Conservation (phyloP, 1,140 invertebrate genomes). For the Philopotamus ludificatus region DNA sequence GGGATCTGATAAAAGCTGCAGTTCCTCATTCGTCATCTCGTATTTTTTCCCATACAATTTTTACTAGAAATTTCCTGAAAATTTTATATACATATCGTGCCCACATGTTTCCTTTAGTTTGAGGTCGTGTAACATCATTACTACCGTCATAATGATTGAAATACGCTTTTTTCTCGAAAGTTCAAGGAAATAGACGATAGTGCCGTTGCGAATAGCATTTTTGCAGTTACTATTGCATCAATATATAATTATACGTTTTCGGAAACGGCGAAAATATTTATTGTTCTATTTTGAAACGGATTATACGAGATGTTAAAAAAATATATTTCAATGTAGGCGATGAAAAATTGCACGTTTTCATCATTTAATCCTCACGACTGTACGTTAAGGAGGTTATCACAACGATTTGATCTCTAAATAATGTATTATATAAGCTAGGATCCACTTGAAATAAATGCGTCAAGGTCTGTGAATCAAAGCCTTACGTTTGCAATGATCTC, state of each 20-base stretch:
- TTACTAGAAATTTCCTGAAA: background rate
- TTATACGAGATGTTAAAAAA: background rate
- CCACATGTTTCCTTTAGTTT: background rate
- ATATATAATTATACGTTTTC: background rate
- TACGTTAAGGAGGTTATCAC: background rate
- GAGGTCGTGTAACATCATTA: background rate
- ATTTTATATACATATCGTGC: background rate
- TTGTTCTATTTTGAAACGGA: background rate
- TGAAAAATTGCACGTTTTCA: background rate
- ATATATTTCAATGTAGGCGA: background rate
- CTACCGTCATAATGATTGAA: background rate
- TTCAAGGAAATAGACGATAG: conserved; percentile 2
- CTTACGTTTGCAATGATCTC: too few species aligned
- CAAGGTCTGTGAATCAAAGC: too few species aligned
- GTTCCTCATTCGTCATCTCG: background rate
- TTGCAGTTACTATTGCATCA: background rate
- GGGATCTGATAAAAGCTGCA: background rate
- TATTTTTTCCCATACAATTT: background rate
- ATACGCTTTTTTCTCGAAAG: background rate
- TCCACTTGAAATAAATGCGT: too few species aligned
- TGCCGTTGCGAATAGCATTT: too few species aligned
- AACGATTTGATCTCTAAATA: too few species aligned
- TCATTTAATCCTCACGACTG: conserved; percentile 10
- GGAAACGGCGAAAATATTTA: background rate
- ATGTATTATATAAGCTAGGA: too few species aligned